Conservation (phyloP, 1,140 invertebrate species). For the Drosophila albomicans region DNA sequence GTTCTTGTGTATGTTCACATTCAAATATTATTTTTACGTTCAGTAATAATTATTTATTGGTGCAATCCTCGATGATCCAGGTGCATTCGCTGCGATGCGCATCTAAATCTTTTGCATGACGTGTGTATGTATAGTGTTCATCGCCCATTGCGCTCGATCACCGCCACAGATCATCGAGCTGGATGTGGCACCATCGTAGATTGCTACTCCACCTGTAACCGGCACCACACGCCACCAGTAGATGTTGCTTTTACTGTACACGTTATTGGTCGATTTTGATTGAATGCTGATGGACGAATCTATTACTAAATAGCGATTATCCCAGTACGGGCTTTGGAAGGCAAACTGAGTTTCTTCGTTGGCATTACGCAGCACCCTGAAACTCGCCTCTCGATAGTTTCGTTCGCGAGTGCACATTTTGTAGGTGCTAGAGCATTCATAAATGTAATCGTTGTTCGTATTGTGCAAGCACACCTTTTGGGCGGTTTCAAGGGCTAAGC, state of each 20-base stretch:
- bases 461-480: conserved; percentile 68
- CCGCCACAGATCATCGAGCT: conserved; percentile 61
- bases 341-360: conserved; percentile 46
- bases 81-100: conserved; percentile 55
- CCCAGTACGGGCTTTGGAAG: conserved; percentile 63
- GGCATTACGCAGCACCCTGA: conserved; percentile 40
- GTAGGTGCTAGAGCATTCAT: conserved; percentile 53
- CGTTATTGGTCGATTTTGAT: conserved; percentile 50
- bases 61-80: conserved; percentile 74
- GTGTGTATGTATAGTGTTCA: conserved; percentile 68
- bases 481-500: conserved; percentile 24
- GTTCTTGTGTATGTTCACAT: conserved; percentile 6
- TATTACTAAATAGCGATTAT: conserved; percentile 59
- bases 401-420: conserved; percentile 63
- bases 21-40: neutral
- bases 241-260: conserved; percentile 52
- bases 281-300: conserved; percentile 32
- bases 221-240: conserved; percentile 55
- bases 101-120: conserved; percentile 1
- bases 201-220: conserved; percentile 31
- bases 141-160: conserved; percentile 51
- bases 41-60: conserved; percentile 24
- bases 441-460: conserved; percentile 56
- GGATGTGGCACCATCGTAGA: conserved; percentile 49
- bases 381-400: conserved; percentile 56